Base-by-base conservation (phyloP, 2,888 invertebrate species). In the Amiota communis region DNA sequence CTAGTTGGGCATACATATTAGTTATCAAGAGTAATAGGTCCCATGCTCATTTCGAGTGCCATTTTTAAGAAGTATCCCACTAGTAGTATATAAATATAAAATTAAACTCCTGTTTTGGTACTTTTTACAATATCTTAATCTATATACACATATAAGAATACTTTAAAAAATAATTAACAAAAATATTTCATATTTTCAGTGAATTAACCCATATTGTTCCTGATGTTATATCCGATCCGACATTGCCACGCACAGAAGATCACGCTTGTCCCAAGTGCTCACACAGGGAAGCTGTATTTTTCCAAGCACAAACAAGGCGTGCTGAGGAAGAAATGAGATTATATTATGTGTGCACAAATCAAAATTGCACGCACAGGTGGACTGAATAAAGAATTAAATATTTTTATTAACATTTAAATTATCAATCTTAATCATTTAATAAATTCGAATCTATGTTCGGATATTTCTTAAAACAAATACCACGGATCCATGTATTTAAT, bases 271-370 rank as follows among this genome's bases (percentile, higher is more conserved):
- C 99, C 0, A 96, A 97, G 88, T 99, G 99, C 90, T 93, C 93
- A 77, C 96, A 98, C 89, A 92, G 96, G 76, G 98, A 99, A 89
- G 98, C 99, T 0, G 99, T 99, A 8, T 99, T 99, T 91, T 99
- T 99, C 91, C 97, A 98, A 92, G 98, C 99, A 0, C 98, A 98
- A 89, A 98, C 98, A 0, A 92, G 97, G 77, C 93, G 98, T 82
- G 98, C 98, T 86, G 99, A 99, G 92, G 98, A 98, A 88, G 98
- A 98, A 90, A 98, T 98, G 98, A 93, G 98, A 89, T 92, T 98
- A 61, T 98, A 98, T 89, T 98, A 98, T 87, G 98, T 98, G 2
- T 98, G 98, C 88, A 98, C 98, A 0, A 95, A 95, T 90, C 92
- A 93, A 73, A 95, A 96, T 87, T 98, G 98, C 90, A 95, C 95